Percentiles rank a stretch among this genome's conserved stretches.
These are phyloP conservation scores for Cydia strobilella DNA, from an alignment of 1,140 invertebrate genomes.

Conservation along the genomic window DNA sequence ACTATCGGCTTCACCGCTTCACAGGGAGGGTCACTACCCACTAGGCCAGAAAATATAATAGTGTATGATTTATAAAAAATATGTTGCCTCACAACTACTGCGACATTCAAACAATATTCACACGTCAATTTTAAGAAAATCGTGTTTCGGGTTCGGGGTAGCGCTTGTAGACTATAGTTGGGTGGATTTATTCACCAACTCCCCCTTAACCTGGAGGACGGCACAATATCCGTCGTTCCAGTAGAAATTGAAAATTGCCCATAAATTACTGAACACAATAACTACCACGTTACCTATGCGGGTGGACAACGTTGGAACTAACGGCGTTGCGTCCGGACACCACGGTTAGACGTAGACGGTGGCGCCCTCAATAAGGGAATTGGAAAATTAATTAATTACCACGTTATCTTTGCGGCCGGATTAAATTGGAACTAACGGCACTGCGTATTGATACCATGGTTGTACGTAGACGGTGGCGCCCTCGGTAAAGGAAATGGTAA, in stretches of 20 bases:
- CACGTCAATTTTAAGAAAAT: too few relatives aligned
- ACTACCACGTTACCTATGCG: neutral
- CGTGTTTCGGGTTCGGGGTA: too few relatives aligned
- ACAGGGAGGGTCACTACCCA: too few relatives aligned
- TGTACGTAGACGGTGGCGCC: conserved; percentile 13
- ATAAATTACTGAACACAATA: neutral
- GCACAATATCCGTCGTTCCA: conserved; percentile 2
- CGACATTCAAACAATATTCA: too few relatives aligned
- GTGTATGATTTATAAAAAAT: too few relatives aligned
- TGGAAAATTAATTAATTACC: neutral
- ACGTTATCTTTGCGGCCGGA: neutral
- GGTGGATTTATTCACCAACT: neutral
- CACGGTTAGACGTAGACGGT: neutral
- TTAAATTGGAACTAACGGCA: neutral
- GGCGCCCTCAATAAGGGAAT: conserved; percentile 1
- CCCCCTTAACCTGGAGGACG: neutral
- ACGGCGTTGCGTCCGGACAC: neutral
- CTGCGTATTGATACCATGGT: neutral
- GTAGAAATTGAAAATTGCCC: conserved; percentile 22
- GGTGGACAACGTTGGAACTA: conserved; percentile 1
- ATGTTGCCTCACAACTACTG: too few relatives aligned
- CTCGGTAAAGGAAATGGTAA: neutral
- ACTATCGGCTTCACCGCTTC: too few relatives aligned
- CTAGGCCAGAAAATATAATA: too few relatives aligned
- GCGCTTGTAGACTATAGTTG: too few relatives aligned